These are phyloP conservation scores for Acrocyrtus sp. DNA, from an alignment of 2,888 invertebrate species.

Conservation along the genomic window DNA sequence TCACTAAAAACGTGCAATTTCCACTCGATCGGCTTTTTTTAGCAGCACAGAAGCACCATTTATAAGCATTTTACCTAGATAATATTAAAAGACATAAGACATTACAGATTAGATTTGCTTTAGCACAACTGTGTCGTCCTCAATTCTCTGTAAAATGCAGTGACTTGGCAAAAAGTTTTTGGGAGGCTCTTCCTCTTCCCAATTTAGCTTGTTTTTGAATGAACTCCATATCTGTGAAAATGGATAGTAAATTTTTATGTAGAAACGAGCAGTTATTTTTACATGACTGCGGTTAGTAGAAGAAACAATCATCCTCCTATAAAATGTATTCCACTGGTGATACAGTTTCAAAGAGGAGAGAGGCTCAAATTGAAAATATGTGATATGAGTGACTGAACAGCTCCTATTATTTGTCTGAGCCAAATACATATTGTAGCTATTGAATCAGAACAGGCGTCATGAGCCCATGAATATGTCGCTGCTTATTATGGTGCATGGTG, in stretches of 20 bases:
- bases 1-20: slow-evolving; percentile 22
- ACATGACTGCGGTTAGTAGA: not conserved
- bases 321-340: not conserved
- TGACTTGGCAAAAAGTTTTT: slow-evolving; percentile 44
- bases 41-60: no score
- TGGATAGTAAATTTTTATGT: not conserved
- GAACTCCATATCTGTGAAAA: not conserved
- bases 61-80: no score
- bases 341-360: not conserved
- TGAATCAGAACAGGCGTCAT: not conserved
- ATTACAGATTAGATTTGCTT: slow-evolving; percentile 12
- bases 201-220: no score
- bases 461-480: not conserved
- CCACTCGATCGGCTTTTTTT: slow-evolving; percentile 36
- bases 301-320: not conserved
- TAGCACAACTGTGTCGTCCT: slow-evolving; percentile 45
- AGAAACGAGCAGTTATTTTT: not conserved
- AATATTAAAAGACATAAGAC: no score
- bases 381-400: no score
- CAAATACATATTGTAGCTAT: not conserved
- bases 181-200: slow-evolving; percentile 46
- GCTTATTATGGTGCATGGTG: not conserved
- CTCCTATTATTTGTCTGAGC: no score
- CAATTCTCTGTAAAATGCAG: slow-evolving; percentile 38
- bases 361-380: not conserved